Conservation (phyloP, 2,888 invertebrate species). For the Agapostemon virescens region DNA sequence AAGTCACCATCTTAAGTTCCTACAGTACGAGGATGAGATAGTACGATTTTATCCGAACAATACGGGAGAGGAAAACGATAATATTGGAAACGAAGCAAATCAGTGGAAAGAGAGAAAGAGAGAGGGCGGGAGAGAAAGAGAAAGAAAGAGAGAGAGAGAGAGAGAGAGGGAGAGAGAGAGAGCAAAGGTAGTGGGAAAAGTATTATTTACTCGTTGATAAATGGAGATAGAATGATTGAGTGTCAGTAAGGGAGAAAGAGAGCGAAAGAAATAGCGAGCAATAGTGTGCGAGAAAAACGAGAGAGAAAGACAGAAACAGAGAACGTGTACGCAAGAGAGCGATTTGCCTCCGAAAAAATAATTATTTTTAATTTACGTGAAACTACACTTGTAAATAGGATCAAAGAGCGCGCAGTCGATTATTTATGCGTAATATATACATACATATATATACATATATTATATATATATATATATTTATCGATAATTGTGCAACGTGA, state of each 20-base stretch:
- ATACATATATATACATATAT: conserved; percentile 44
- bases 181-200: conserved; percentile 28
- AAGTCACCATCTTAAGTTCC: conserved; percentile 78
- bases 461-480: conserved; percentile 70
- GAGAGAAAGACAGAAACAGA: conserved; percentile 9
- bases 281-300: conserved; percentile 18
- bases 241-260: conserved; percentile 16
- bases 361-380: conserved; percentile 74
- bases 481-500: conserved; percentile 75
- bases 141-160: too few relatives aligned
- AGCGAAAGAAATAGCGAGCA: neutral
- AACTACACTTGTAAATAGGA: conserved; percentile 74
- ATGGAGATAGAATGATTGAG: conserved; percentile 17
- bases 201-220: conserved; percentile 69
- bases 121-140: too few relatives aligned
- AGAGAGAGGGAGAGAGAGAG: too few relatives aligned
- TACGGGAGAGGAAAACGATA: conserved; percentile 4
- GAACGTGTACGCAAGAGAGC: conserved; percentile 29
- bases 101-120: neutral
- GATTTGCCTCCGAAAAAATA: conserved; percentile 64
- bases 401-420: conserved; percentile 74
- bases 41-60: conserved; percentile 66
- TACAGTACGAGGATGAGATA: conserved; percentile 74
- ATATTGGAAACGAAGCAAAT: neutral
- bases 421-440: conserved; percentile 76